Evolutionary conservation across 1,140 invertebrate genomes (phyloP), one percentile per base, ranked within the genome.

Genomic region (Lamellibrachia luymesi): DNA sequence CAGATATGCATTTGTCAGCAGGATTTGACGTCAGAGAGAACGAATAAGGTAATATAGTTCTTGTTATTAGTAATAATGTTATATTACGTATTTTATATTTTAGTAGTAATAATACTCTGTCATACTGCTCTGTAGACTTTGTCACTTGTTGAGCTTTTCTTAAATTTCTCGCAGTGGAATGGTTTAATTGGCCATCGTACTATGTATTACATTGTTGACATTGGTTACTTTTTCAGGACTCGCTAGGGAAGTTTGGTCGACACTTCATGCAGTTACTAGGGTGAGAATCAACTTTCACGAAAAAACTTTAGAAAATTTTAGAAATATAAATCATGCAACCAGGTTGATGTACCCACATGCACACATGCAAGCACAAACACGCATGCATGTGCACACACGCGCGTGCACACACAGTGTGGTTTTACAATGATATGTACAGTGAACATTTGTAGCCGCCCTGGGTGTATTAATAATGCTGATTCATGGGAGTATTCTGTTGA

Each of bases 191-290:
- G 64, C 25, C 64, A 22, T 80, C 17, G 25, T 80, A 80, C 64
- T 80, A 80, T 80, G 64, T 80, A 17, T 22, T 22, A 17, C 13
- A 17, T 10, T 80, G 64, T 4, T 80, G 17, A 80, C 13, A 80
- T 22, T 80, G 7, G 64, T 80, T 80, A 4, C 80, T 93, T 64
- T 93, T 51, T 90, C 93, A 94, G 92, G 93, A 94, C 64, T 94
- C 94, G 38, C 94, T 96, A 22, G 95, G 95, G 27, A 95, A 95
- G 90, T 97, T 98, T 96, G 97, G 97, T 91, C 97, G 97, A 90
- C 97, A 97, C 95, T 96, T 98, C 94, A 98, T 99, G 50, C 98
- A 98, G 94, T 97, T 99, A 90, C 96, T 99, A 51, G 98, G 95
- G 95, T 95, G 94, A 95, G 93, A 91, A 5, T 92, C 17, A 2